Conservation (phyloP, 37 sponge, comb jelly and placozoan species). For the Eunapius fragilis region DNA sequence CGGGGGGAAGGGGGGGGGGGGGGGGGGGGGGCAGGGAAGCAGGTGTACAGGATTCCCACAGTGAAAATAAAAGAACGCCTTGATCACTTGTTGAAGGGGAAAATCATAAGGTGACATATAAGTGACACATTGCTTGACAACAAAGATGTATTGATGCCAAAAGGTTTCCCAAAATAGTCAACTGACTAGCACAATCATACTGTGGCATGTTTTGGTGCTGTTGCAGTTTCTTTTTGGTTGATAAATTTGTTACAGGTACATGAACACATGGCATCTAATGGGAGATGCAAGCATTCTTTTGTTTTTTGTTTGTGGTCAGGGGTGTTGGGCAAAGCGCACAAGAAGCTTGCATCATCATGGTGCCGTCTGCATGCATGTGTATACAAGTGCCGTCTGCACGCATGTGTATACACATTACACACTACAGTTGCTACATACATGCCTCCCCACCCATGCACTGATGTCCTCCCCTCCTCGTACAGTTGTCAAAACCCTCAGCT, state of each 20-base stretch:
- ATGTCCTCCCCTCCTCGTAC: too few species aligned
- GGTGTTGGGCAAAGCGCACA: background rate
- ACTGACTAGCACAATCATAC: too few species aligned
- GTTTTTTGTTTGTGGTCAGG: background rate
- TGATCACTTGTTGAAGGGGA: too few species aligned
- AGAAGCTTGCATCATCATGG: too few species aligned
- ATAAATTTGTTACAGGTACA: too few species aligned
- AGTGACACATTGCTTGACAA: background rate
- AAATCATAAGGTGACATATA: background rate
- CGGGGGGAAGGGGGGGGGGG: conserved; percentile 11
- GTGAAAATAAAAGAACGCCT: background rate
- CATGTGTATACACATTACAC: conserved; percentile 18
- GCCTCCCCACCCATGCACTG: conserved; percentile 12
- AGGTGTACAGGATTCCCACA: background rate
- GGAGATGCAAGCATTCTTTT: too few species aligned
- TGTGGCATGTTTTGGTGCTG: too few species aligned
- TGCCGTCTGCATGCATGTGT: conserved; percentile 32
- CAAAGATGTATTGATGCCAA: background rate
- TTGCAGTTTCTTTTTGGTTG: too few species aligned
- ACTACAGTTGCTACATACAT: conserved; percentile 24
- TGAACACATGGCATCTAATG: too few species aligned
- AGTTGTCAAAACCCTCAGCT: conserved; percentile 21
- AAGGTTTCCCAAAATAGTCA: background rate
- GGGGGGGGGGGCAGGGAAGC: conserved; percentile 2
- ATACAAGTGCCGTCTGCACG: conserved; percentile 12